Base-by-base conservation (phyloP, 2,113 vertebrate genomes). In the Mesoclemmys tuberculata region DNA sequence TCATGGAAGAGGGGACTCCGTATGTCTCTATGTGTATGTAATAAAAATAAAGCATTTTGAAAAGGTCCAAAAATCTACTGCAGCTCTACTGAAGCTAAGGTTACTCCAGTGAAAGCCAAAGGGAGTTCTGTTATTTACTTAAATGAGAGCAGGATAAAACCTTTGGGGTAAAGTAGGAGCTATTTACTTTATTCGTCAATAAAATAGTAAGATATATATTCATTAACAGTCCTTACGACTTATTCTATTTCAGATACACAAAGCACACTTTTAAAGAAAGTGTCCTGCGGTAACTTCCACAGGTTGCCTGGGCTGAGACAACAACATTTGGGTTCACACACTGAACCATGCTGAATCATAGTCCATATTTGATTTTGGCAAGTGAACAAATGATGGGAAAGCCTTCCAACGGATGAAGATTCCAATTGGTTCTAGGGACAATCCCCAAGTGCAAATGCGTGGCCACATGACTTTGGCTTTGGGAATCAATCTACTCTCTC, bases 251-350 rank as follows among this genome's bases (percentile, higher is more conserved):
- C 8, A 7, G 2, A 35, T 18, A 68, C 1, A 5, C 5, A 31
- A 6, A 48, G 6, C 3, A 0, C 1, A 1, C 4, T 38, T 82
- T 44, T 1, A 2, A 1, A 24, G 35, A 29, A 10, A 11, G 61
- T 68, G 14, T 68, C 4, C 6, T 61, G n/a, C 3, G 13, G 84
- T 5, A 75, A 79, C 6, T 41, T 48, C 48, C 6, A 49, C 6
- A 1, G 3, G 18, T 82, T 31, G 61, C 84, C 48, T 6, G 1
- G 2, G 54, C 38, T n/a, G 64, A 21, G 52, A 61, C 16, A 29
- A 61, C 16, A 29, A 51, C 4, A 0, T 0, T 22, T 56, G 80
- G n/a, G 2, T 31, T 22, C 81, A 41, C 27, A 84, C 31, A 64
- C 31, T 35, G 14, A 64, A 31, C 27, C 31, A 61, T 6, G 27